A percentile compares a stretch with the other conserved stretches of the same genome.
phyloP scores from a whole-genome alignment of 2,113 vertebrate species.

The Pardalotus punctatus region DNA sequence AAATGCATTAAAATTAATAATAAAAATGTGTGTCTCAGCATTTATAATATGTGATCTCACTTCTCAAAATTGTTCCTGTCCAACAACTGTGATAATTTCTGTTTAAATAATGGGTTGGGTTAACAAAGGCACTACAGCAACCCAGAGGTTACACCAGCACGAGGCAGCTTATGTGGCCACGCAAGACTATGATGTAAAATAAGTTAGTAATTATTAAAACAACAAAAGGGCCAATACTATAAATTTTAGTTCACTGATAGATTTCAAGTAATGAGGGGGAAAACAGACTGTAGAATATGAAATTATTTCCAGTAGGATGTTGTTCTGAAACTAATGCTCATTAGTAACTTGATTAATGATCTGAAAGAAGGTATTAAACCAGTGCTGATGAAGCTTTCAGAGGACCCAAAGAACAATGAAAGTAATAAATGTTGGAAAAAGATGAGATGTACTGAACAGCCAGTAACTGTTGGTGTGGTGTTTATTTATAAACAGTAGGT shows the following conservation, averaged over 20 bases:
- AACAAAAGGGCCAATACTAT: neutral
- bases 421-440: neutral
- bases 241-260: neutral
- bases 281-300: neutral
- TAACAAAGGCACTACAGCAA: neutral
- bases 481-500: neutral
- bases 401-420: neutral
- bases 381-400: neutral
- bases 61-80: neutral
- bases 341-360: slow-evolving; percentile 35
- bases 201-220: neutral
- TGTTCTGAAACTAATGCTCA: slow-evolving; percentile 3
- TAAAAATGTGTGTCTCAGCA: neutral
- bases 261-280: neutral
- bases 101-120: neutral
- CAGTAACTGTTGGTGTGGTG: neutral
- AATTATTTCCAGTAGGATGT: slow-evolving; percentile 8
- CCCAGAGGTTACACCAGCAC: neutral
- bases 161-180: neutral
- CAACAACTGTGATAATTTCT: neutral
- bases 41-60: neutral
- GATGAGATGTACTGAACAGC: neutral
- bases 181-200: neutral
- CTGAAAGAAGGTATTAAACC: slow-evolving; percentile 8
- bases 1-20: neutral